Percentiles rank a stretch among this genome's conserved stretches.
These are phyloP conservation scores for Anoplopoma fimbria DNA, from an alignment of 2,113 vertebrate genomes.

Conservation along the genomic window DNA sequence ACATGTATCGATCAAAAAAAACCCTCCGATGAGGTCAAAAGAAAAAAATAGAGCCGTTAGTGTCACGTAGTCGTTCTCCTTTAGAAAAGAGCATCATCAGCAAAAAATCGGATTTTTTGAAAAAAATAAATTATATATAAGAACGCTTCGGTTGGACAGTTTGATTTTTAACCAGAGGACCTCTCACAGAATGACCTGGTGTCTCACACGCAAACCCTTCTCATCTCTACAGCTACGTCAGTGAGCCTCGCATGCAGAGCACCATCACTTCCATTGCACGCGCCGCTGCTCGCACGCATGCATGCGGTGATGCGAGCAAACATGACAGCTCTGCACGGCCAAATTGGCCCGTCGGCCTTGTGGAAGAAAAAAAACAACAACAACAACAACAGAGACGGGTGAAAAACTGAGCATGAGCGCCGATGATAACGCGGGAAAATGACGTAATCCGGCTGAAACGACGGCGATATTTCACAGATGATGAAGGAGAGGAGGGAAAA, in stretches of 20 bases:
- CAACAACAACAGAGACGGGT: neutral
- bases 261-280: constrained; percentile 1
- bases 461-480: neutral
- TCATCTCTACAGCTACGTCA: neutral
- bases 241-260: neutral
- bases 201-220: neutral
- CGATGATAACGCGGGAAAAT: neutral
- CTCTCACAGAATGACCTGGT: neutral
- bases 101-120: too few species aligned
- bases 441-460: neutral
- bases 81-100: too few species aligned
- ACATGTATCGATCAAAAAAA: too few species aligned
- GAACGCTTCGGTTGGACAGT: too few species aligned
- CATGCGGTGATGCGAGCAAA: constrained; percentile 17
- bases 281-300: constrained; percentile 5
- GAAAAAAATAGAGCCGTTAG: too few species aligned
- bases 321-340: constrained; percentile 23
- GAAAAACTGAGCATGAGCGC: neutral
- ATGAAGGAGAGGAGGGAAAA: neutral
- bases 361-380: too few species aligned
- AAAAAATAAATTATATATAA: too few species aligned
- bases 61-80: too few species aligned
- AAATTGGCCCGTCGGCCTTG: neutral
- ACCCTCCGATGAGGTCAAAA: too few species aligned
- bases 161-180: neutral